Conservation (phyloP, 2,888 invertebrate species). For the Lepetodrilus schrolli region DNA sequence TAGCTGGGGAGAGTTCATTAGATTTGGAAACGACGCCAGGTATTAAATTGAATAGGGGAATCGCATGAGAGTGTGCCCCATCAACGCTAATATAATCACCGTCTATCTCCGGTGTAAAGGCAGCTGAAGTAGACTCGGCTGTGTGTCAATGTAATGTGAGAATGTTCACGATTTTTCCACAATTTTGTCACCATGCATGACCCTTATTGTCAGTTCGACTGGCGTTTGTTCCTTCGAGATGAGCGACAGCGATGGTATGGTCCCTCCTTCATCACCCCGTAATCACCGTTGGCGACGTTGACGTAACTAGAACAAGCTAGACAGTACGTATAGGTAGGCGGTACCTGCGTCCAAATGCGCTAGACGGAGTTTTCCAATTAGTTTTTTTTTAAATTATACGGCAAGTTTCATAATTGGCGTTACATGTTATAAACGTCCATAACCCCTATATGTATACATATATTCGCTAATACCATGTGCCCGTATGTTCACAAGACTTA, state of each 20-base stretch:
- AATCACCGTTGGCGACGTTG: neutral
- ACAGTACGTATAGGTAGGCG: too few species aligned
- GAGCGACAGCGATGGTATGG: neutral
- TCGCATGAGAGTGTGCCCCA: constrained; percentile 10
- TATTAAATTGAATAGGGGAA: constrained; percentile 22
- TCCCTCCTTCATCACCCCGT: constrained; percentile 8
- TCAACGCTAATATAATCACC: constrained; percentile 8
- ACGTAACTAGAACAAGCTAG: too few species aligned
- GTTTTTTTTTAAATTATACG: too few species aligned
- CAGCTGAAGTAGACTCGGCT: constrained; percentile 12
- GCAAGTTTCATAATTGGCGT: too few species aligned
- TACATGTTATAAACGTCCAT: too few species aligned
- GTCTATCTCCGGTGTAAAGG: constrained; percentile 12
- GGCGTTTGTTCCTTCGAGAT: neutral
- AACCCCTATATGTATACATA: too few species aligned
- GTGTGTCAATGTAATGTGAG: constrained; percentile 20
- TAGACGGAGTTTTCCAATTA: too few species aligned
- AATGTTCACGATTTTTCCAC: neutral
- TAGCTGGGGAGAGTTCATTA: constrained; percentile 18
- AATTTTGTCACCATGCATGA: constrained; percentile 10
- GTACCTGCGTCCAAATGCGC: too few species aligned
- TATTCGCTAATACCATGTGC: too few species aligned
- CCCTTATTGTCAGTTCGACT: constrained; percentile 19
- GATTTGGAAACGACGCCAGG: constrained; percentile 9
- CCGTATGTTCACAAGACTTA: too few species aligned